phyloP scores from a whole-genome alignment of 2,888 invertebrate genomes.

The Meandrusa payeni region DNA sequence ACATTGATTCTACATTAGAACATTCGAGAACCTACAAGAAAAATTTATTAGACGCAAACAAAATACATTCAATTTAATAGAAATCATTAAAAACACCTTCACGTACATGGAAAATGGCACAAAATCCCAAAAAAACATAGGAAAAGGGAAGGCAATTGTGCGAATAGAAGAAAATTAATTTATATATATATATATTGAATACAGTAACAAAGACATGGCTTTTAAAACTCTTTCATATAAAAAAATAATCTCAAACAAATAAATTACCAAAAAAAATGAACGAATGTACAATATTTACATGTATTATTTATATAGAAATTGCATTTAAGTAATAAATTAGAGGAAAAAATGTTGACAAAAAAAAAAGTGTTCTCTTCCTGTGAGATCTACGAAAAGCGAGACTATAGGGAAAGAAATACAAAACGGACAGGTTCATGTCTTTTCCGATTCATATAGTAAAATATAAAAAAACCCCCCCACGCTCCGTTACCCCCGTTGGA shows the following conservation, averaged over 20 bases:
- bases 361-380: constrained; percentile 26
- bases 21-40: constrained; percentile 70
- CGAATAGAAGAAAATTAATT: constrained; percentile 35
- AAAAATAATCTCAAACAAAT: constrained; percentile 72
- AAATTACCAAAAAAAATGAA: constrained; percentile 55
- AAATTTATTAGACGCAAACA: constrained; percentile 47
- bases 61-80: constrained; percentile 42
- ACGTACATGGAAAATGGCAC: constrained; percentile 65
- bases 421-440: constrained; percentile 67
- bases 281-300: constrained; percentile 79
- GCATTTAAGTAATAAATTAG: constrained; percentile 54
- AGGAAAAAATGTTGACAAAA: constrained; percentile 45
- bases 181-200: constrained; percentile 44
- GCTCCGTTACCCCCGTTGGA: constrained; percentile 74
- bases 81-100: constrained; percentile 56
- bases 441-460: constrained; percentile 77
- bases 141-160: constrained; percentile 38
- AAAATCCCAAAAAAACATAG: constrained; percentile 39
- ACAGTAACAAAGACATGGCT: constrained; percentile 69
- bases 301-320: constrained; percentile 69
- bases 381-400: constrained; percentile 65
- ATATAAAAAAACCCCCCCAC: constrained; percentile 75
- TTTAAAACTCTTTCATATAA: constrained; percentile 55
- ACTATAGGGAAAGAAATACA: constrained; percentile 56
- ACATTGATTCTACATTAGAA: constrained; percentile 77